Base-by-base conservation (phyloP, 2,797 vertebrate species). In the Pagetopsis macropterus region DNA sequence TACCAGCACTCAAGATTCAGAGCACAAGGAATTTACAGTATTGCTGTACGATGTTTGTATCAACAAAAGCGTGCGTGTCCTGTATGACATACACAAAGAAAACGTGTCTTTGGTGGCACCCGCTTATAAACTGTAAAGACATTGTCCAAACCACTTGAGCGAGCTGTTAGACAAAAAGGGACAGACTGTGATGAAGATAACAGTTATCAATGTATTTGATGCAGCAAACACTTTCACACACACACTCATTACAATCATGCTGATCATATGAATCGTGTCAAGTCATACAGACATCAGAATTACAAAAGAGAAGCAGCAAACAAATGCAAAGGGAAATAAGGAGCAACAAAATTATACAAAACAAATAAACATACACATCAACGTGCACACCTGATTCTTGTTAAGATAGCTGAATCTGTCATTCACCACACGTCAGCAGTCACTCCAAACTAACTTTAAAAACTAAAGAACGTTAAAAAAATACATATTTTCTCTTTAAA, bases 101-200 rank as follows among this genome's bases (percentile, higher is more conserved):
- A 93, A 92, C 88, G 90, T 88, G 92, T 95, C 96, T 97, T 98
- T 98, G 96, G 96, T 96, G 95, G 95, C 93, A 91, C 70, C 78
- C 76, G 78, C 74, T 72, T 81, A 79, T 45, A 71, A 86, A 87
- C 62, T 80, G 51, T 77, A 70, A 73, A 81, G 43, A 79, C 48
- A 64, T 10, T 76, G 73, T 71, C 50, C 48, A 68, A 75, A 77
- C 71, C 44, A 55, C 52, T 51, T 46, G 52, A 65, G 56, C 15
- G 45, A 76, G 66, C 50, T 23, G 52, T 82, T 46, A 46, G 63
- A 79, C 31, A 59, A 63, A 59, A 65, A 61, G 23, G 46, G 58
- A 70, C 50, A 60, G 50, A 88, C 91, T 70, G 81, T 90, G 87
- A 91, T 87, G 92, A 92, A 77, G 91, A 92, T 89, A 93, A 93